Evolutionary conservation across 2,888 invertebrate genomes (phyloP).

Genomic region (Campoletis raptor): DNA sequence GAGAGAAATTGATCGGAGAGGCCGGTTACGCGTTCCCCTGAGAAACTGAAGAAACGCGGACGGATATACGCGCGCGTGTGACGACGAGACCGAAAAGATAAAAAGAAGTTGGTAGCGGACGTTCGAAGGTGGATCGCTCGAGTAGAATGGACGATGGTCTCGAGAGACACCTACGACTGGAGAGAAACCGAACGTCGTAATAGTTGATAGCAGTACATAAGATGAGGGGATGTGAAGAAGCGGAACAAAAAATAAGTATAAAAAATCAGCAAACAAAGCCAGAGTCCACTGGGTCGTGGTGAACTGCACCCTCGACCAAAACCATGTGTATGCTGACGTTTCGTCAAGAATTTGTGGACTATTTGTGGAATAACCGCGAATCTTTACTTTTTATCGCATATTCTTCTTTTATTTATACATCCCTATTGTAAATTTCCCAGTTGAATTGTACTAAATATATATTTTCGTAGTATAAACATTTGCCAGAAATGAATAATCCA

Average conservation of each 20-base stretch:
- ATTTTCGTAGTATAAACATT: not conserved
- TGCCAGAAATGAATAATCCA: not conserved
- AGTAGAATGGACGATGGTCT: conserved; percentile 48
- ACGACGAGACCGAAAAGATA: conserved; percentile 70
- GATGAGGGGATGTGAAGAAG: conserved; percentile 42
- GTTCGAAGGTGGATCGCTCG: conserved; percentile 26
- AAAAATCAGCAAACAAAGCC: conserved; percentile 65
- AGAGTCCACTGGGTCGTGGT: conserved; percentile 46
- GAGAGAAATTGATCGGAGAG: conserved; percentile 62
- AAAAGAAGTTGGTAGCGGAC: conserved; percentile 62
- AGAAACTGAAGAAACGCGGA: conserved; percentile 72
- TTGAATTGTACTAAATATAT: not conserved
- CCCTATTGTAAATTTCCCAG: not conserved
- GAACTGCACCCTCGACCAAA: not conserved
- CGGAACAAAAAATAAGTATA: conserved; percentile 41
- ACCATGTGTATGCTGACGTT: not conserved
- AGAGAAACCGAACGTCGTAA: conserved; percentile 68
- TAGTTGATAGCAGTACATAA: conserved; percentile 53
- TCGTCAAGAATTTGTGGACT: conserved; percentile 16
- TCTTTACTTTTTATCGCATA: conserved; percentile 1
- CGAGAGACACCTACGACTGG: conserved; percentile 59
- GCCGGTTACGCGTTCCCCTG: conserved; percentile 66
- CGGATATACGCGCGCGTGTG: conserved; percentile 49
- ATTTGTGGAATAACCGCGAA: not conserved
- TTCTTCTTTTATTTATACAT: not conserved